Evolutionary conservation across 2,113 vertebrate species (phyloP).

Genomic region (Martes martes): DNA sequence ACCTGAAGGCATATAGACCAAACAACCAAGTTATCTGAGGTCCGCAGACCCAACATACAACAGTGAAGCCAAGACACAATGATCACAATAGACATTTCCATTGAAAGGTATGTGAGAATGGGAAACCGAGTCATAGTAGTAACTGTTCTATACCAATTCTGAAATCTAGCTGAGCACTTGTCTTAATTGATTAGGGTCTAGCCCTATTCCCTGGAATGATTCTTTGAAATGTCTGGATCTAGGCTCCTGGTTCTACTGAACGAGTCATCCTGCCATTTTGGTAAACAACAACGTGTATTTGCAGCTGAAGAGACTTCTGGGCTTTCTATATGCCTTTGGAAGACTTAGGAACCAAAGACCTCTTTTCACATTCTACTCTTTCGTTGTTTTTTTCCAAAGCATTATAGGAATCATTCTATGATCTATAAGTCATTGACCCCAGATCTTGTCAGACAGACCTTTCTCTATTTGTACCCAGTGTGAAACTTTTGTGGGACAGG

Average conservation of each 20-base stretch:
- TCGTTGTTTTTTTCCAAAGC: not conserved
- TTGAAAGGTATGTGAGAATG: not conserved
- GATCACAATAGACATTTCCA: not conserved
- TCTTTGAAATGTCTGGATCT: not conserved
- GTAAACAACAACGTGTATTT: not conserved
- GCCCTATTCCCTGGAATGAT: not conserved
- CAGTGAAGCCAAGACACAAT: not conserved
- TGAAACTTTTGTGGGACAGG: not conserved
- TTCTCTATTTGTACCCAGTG: not conserved
- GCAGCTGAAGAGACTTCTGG: not conserved
- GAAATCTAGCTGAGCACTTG: not conserved
- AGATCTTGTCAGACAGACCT: not conserved
- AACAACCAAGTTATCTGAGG: not conserved
- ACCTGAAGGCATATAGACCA: not conserved
- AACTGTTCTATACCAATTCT: not conserved
- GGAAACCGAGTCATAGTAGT: not conserved
- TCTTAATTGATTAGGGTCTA: not conserved
- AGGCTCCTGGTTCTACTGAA: not conserved
- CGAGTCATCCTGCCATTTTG: not conserved
- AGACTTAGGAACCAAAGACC: not conserved
- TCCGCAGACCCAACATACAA: not conserved
- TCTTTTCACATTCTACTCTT: not conserved
- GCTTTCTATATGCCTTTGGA: not conserved
- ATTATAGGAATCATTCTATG: not conserved
- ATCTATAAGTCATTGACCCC: not conserved